Conservation (phyloP, 2,888 invertebrate genomes). For the Nudaria mundana region DNA sequence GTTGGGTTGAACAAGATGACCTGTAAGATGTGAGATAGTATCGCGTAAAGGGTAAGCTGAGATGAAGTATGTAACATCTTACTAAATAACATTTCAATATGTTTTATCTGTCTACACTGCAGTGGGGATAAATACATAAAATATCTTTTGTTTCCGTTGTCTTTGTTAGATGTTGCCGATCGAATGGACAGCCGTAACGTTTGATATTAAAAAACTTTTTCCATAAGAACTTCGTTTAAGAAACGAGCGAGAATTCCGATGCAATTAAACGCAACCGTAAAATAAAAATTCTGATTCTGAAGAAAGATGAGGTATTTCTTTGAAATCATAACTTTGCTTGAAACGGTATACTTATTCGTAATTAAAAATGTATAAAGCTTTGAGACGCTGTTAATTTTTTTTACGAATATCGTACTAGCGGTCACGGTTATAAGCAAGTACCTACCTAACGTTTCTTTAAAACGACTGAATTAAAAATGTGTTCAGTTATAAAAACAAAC, state of each 20-base stretch:
- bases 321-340: constrained; percentile 16
- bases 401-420: too few species aligned
- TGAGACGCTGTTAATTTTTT: constrained; percentile 1
- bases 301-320: constrained; percentile 23
- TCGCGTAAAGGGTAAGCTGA: constrained; percentile 38
- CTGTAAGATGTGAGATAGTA: constrained; percentile 43
- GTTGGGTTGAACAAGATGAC: constrained; percentile 27
- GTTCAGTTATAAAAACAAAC: too few species aligned
- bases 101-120: constrained; percentile 57
- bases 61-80: too few species aligned
- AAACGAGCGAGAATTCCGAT: constrained; percentile 50
- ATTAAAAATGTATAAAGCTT: constrained; percentile 5
- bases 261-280: constrained; percentile 54
- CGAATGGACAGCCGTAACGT: constrained; percentile 63
- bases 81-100: constrained; percentile 62
- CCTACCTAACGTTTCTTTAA: too few species aligned
- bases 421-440: too few species aligned
- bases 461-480: too few species aligned
- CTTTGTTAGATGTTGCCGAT: constrained; percentile 65
- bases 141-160: constrained; percentile 62
- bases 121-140: constrained; percentile 52
- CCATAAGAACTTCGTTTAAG: constrained; percentile 50
- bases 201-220: constrained; percentile 78
- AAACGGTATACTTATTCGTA: constrained; percentile 10
- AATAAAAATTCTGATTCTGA: constrained; percentile 34